Evolutionary conservation across 2,113 vertebrate species (phyloP).

Genomic region (Labeo catla): DNA sequence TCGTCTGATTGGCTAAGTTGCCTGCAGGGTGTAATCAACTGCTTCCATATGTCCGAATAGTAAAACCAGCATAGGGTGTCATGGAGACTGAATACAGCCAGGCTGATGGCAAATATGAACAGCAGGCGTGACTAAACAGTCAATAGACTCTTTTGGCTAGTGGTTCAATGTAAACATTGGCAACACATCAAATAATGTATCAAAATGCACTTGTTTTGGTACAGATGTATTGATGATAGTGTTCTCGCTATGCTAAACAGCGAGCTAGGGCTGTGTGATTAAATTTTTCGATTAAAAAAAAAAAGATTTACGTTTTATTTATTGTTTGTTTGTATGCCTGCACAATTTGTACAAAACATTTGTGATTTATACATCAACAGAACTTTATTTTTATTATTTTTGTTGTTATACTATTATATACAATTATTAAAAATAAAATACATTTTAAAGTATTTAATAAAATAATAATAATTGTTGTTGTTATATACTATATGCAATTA

Average conservation of each 20-base stretch:
- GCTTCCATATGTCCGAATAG: conserved; percentile 36
- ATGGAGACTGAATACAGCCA: conserved; percentile 48
- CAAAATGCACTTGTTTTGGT: background rate
- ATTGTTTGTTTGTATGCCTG: background rate
- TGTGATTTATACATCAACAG: background rate
- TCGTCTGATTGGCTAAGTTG: conserved; percentile 31
- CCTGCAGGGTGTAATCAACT: conserved; percentile 43
- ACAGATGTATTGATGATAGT: background rate
- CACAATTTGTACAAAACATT: background rate
- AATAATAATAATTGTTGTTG: too few relatives aligned
- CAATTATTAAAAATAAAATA: too few relatives aligned
- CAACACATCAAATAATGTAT: conserved; percentile 25
- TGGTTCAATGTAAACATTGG: conserved; percentile 37
- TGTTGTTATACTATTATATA: too few relatives aligned
- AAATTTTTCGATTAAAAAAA: background rate
- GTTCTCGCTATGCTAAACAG: background rate
- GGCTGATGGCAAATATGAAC: conserved; percentile 48
- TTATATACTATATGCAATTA: too few relatives aligned
- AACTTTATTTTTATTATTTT: background rate
- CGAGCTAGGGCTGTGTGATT: background rate
- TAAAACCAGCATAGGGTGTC: conserved; percentile 25
- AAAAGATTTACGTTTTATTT: background rate
- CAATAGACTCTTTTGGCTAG: conserved; percentile 34
- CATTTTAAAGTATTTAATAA: too few relatives aligned
- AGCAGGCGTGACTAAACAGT: conserved; percentile 22